Percentiles rank a stretch among this genome's conserved stretches.
These are phyloP conservation scores for Calonectris borealis DNA, from an alignment of 2,113 vertebrate genomes.

Conservation along the genomic window DNA sequence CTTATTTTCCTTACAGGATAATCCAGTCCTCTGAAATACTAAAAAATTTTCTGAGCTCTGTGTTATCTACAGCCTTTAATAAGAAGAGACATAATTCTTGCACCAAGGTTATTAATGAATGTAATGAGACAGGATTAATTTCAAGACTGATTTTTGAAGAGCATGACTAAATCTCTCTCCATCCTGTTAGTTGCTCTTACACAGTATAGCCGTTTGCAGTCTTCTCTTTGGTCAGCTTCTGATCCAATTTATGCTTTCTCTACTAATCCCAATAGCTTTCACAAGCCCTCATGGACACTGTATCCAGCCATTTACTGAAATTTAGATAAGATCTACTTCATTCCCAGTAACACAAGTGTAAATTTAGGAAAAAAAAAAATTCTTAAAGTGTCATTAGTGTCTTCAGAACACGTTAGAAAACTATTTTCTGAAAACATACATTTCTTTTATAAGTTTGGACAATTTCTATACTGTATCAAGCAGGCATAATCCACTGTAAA, in stretches of 20 bases:
- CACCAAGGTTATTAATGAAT: neutral
- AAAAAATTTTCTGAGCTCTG: neutral
- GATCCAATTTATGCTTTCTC: neutral
- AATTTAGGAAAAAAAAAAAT: neutral
- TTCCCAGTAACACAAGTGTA: neutral
- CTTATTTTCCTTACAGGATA: neutral
- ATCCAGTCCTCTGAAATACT: neutral
- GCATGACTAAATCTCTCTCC: neutral
- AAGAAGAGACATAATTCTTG: neutral
- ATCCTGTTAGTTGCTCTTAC: neutral
- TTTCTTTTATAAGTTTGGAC: neutral
- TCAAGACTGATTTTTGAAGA: neutral
- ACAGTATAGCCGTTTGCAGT: neutral
- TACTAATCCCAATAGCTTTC: neutral
- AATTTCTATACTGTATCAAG: neutral
- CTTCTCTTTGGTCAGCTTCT: neutral
- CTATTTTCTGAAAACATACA: neutral
- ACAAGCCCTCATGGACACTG: neutral
- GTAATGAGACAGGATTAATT: slow-evolving; percentile 9
- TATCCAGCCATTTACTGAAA: neutral
- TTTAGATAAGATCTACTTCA: neutral
- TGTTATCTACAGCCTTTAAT: neutral
- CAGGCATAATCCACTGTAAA: neutral
- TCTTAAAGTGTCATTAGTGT: neutral
- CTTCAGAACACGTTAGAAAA: neutral